These are phyloP conservation scores for Cephus spinipes DNA, from an alignment of 2,888 invertebrate species.

Conservation along the genomic window DNA sequence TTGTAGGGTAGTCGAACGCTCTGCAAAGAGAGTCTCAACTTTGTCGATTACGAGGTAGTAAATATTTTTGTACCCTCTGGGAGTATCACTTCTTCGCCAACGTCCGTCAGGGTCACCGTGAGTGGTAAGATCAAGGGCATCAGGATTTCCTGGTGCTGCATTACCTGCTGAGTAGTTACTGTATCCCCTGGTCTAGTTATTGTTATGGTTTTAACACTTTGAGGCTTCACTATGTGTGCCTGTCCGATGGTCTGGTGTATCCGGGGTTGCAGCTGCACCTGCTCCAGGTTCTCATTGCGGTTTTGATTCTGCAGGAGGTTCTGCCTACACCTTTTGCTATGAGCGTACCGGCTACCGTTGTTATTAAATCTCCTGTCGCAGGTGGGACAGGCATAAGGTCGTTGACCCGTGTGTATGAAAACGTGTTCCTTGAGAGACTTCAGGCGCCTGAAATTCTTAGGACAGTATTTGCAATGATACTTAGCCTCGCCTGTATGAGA, in stretches of 20 bases:
- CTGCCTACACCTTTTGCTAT: slow-evolving; percentile 63
- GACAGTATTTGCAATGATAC: slow-evolving; percentile 64
- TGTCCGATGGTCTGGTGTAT: slow-evolving; percentile 35
- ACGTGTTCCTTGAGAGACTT: slow-evolving; percentile 63
- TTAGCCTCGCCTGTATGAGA: slow-evolving; percentile 64
- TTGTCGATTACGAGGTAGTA: slow-evolving; percentile 52
- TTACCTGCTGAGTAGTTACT: slow-evolving; percentile 49
- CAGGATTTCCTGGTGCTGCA: slow-evolving; percentile 61
- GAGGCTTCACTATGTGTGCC: slow-evolving; percentile 54
- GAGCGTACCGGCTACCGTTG: slow-evolving; percentile 63
- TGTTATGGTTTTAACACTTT: slow-evolving; percentile 61
- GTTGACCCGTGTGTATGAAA: slow-evolving; percentile 63
- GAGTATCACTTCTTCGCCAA: slow-evolving; percentile 61
- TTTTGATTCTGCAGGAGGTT: slow-evolving; percentile 54
- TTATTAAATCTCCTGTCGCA: slow-evolving; percentile 63
- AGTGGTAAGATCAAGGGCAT: slow-evolving; percentile 63
- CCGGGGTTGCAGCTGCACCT: slow-evolving; percentile 40
- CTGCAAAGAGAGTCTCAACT: slow-evolving; percentile 3
- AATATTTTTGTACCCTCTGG: slow-evolving; percentile 64
- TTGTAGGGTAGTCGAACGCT: slow-evolving; percentile 1
- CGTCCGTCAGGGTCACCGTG: slow-evolving; percentile 60
- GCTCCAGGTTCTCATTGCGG: slow-evolving; percentile 30
- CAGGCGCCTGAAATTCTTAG: slow-evolving; percentile 60
- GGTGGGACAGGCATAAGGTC: slow-evolving; percentile 64
- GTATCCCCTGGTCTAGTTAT: slow-evolving; percentile 56